Evolutionary conservation across 1,140 invertebrate species (phyloP).

Genomic region (Brachystomella parvula): DNA sequence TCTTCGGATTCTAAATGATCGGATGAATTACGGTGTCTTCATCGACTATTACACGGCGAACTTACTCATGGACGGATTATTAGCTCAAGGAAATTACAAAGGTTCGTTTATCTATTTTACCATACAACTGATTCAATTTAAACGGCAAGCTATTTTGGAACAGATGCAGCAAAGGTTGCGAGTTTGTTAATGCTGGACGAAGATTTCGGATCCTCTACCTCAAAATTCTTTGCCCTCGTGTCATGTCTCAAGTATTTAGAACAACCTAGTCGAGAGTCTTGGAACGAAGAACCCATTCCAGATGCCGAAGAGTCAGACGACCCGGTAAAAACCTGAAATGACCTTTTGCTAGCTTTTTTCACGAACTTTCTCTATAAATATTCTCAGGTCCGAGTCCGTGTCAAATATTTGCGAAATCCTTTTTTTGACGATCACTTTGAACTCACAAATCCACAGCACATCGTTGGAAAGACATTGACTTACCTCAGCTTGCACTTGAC

Average conservation of each 20-base stretch:
- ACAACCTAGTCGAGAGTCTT: conserved; percentile 45
- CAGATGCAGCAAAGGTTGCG: conserved; percentile 65
- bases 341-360: conserved; percentile 38
- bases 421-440: conserved; percentile 84
- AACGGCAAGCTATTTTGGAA: not conserved
- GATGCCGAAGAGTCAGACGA: conserved; percentile 42
- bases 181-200: conserved; percentile 80
- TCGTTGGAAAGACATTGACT: conserved; percentile 70
- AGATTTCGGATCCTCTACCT: conserved; percentile 64
- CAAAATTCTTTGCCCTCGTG: conserved; percentile 60
- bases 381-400: conserved; percentile 58
- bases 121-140: too few species aligned
- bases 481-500: conserved; percentile 50
- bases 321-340: conserved; percentile 21
- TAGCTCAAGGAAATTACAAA: conserved; percentile 58
- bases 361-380: conserved; percentile 18
- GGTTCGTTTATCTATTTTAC: conserved; percentile 41
- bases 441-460: conserved; percentile 54
- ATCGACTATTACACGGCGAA: conserved; percentile 69
- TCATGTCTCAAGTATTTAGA: conserved; percentile 67
- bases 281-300: conserved; percentile 46
- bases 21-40: conserved; percentile 82
- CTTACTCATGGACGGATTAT: conserved; percentile 70
- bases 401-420: conserved; percentile 68
- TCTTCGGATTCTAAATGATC: conserved; percentile 63